Evolutionary conservation across 2,888 invertebrate species (phyloP).

Genomic region (Leptinotarsa juncta): DNA sequence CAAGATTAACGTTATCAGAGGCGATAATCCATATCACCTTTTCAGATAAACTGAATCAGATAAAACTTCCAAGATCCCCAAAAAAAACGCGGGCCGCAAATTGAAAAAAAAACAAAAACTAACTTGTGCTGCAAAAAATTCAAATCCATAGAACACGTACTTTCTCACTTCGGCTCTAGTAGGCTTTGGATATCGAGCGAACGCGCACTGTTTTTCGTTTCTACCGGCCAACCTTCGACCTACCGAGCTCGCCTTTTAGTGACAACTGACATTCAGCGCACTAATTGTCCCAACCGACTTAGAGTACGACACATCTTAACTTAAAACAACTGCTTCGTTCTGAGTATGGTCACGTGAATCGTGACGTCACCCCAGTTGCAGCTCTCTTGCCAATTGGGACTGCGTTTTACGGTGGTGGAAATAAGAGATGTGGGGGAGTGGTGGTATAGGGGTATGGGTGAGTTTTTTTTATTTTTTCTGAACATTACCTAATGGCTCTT

Average conservation of each 20-base stretch:
- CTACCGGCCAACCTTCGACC: constrained; percentile 41
- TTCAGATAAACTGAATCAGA: constrained; percentile 36
- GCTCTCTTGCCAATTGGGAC: constrained; percentile 35
- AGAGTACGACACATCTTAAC: constrained; percentile 48
- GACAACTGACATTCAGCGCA: constrained; percentile 52
- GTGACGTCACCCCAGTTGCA: constrained; percentile 36
- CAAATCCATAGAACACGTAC: constrained; percentile 51
- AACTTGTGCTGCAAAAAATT: constrained; percentile 59
- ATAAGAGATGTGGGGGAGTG: constrained; percentile 13
- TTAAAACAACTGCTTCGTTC: constrained; percentile 39
- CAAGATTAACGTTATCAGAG: constrained; percentile 45
- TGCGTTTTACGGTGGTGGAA: neutral
- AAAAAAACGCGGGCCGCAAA: constrained; percentile 28
- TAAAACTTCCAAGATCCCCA: constrained; percentile 17
- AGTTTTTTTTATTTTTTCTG: neutral
- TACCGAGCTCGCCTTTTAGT: constrained; percentile 43
- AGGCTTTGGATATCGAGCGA: constrained; percentile 23
- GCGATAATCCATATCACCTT: constrained; percentile 37
- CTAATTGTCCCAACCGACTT: constrained; percentile 46
- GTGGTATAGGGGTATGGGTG: constrained; percentile 8
- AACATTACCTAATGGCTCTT: no score
- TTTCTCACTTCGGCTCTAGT: constrained; percentile 36
- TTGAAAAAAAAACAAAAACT: constrained; percentile 49
- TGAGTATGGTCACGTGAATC: constrained; percentile 42
- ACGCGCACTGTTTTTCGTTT: constrained; percentile 40